A percentile compares a stretch with the other conserved stretches of the same genome.
Evolutionary conservation across 2,113 vertebrate species (phyloP).

Genomic region (Pseudopodoces humilis): DNA sequence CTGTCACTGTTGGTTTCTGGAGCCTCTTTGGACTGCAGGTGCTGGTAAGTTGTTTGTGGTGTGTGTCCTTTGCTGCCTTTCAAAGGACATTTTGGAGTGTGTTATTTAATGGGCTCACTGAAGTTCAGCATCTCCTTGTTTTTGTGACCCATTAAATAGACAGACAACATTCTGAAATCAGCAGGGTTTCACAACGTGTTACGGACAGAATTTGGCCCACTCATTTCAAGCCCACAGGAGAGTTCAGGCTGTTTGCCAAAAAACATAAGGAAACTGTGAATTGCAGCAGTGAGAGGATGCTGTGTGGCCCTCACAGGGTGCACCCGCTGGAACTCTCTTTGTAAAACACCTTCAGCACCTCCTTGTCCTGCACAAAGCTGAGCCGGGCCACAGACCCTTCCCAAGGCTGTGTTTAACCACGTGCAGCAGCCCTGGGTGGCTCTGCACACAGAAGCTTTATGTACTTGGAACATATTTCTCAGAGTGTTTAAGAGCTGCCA

Average conservation of each 20-base stretch:
- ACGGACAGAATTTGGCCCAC: background rate
- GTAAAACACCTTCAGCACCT: background rate
- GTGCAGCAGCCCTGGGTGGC: background rate
- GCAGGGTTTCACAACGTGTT: background rate
- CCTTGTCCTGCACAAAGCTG: background rate
- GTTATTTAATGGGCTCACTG: background rate
- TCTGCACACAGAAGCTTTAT: background rate
- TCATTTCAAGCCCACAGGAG: background rate
- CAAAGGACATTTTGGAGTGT: background rate
- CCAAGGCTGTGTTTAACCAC: background rate
- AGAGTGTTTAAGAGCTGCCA: background rate
- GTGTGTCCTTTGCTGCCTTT: background rate
- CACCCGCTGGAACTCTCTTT: background rate
- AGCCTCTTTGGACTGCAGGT: background rate
- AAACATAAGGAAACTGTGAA: background rate
- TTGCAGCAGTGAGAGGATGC: background rate
- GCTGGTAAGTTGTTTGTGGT: background rate
- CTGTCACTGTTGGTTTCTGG: background rate
- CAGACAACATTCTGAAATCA: background rate
- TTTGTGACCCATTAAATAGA: background rate
- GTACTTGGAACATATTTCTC: background rate
- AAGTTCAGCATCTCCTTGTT: background rate
- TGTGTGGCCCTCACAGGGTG: background rate
- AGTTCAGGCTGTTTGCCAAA: background rate
- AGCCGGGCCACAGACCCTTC: background rate